Conservation (phyloP, 92 coral and sea anemone genomes). For the Palythoa grandiflora region DNA sequence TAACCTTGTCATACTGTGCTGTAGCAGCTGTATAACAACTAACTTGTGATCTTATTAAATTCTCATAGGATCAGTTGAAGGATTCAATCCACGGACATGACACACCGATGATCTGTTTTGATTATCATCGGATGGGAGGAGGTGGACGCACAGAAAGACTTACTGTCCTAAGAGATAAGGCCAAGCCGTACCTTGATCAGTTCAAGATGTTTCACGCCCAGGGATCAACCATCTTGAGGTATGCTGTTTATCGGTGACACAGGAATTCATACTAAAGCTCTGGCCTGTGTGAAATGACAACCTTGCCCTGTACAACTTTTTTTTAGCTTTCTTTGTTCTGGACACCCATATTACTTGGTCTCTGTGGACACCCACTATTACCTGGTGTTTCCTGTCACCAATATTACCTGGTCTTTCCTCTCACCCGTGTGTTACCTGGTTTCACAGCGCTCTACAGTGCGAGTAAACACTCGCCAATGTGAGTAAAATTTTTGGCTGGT, state of each 20-base stretch:
- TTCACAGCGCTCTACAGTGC: no score
- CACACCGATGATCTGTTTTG: conserved; percentile 95
- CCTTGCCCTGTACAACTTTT: background rate
- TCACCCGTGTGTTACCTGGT: no score
- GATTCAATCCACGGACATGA: conserved; percentile 89
- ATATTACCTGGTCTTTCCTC: no score
- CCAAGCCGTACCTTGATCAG: conserved; percentile 77
- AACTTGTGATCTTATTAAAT: background rate
- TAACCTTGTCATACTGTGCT: background rate
- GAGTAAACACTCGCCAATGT: no score
- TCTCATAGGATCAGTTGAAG: conserved; percentile 85
- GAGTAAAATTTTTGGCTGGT: no score
- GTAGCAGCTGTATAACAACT: background rate
- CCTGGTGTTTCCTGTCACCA: no score
- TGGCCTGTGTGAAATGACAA: background rate
- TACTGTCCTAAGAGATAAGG: conserved; percentile 79
- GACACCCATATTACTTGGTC: no score
- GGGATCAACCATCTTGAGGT: conserved; percentile 77
- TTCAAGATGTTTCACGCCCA: conserved; percentile 77
- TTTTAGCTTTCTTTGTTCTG: background rate
- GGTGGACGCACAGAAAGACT: conserved; percentile 87
- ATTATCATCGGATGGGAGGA: conserved; percentile 87
- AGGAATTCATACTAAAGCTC: background rate
- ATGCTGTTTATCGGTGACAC: background rate
- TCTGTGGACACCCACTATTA: no score